Evolutionary conservation across 92 coral and sea anemone genomes (phyloP).

Genomic region (Montipora capitata): DNA sequence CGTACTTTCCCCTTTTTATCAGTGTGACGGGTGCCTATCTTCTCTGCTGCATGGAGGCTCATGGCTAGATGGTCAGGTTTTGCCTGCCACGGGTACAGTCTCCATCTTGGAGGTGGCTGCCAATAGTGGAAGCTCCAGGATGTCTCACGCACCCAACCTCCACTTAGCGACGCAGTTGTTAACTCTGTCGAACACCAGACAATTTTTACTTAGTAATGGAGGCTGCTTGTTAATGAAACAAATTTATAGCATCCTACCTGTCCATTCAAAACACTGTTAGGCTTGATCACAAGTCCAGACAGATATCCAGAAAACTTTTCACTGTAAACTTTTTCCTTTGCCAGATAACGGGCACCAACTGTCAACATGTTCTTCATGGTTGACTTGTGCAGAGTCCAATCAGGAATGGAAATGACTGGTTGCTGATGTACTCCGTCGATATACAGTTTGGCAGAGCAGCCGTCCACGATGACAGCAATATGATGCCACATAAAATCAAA

Average conservation of each 20-base stretch:
- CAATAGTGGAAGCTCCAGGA: no score
- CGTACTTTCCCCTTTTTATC: no score
- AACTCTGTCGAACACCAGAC: no score
- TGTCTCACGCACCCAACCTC: no score
- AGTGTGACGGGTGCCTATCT: no score
- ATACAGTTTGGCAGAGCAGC: slow-evolving; percentile 77
- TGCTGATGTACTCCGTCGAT: slow-evolving; percentile 71
- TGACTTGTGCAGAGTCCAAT: slow-evolving; percentile 94
- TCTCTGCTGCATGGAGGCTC: no score
- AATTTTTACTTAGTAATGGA: no score
- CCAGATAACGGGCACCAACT: slow-evolving; percentile 93
- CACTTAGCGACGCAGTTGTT: no score
- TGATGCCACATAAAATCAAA: slow-evolving; percentile 96
- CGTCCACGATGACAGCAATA: slow-evolving; percentile 76
- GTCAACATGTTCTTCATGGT: slow-evolving; percentile 70
- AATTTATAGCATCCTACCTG: slow-evolving; percentile 64
- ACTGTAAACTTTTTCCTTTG: slow-evolving; percentile 74
- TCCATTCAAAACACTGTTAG: slow-evolving; percentile 70
- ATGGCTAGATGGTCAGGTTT: no score
- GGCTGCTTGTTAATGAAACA: no score
- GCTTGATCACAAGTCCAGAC: slow-evolving; percentile 88
- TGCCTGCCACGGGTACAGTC: no score
- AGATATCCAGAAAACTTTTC: slow-evolving; percentile 87
- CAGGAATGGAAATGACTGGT: slow-evolving; percentile 57
- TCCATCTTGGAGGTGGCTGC: no score